Evolutionary conservation across 1,140 invertebrate species (phyloP).

Genomic region (Sycophila sp.): DNA sequence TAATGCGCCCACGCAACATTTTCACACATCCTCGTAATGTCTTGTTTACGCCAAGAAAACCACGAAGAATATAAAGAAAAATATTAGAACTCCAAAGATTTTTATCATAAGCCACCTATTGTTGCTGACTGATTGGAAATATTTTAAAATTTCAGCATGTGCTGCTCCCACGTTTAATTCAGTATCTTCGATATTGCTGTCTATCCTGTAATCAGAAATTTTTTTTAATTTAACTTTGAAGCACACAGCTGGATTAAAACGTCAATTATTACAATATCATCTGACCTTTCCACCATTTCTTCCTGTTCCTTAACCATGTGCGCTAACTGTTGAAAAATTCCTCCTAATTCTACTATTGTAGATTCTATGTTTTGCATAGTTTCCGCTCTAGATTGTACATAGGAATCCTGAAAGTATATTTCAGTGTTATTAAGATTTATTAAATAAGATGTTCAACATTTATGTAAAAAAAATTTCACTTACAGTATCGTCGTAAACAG

Average conservation of each 20-base stretch:
- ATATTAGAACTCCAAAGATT: constrained; percentile 97
- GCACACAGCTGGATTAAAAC: background rate
- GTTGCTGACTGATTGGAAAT: constrained; percentile 96
- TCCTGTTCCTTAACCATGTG: constrained; percentile 99
- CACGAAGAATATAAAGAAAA: constrained; percentile 99
- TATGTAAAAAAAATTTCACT: constrained; percentile 40
- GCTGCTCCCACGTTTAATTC: constrained; percentile 97
- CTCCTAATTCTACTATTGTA: constrained; percentile 98
- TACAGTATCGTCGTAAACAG: constrained; percentile 83
- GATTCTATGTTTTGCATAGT: constrained; percentile 99
- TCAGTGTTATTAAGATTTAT: background rate
- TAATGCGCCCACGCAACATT: too few species aligned
- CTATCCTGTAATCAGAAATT: constrained; percentile 78
- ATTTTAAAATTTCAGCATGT: constrained; percentile 96
- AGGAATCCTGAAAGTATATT: constrained; percentile 75
- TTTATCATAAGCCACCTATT: constrained; percentile 99
- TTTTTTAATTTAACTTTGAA: too few species aligned
- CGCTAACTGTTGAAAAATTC: constrained; percentile 97
- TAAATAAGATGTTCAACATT: background rate
- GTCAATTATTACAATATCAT: background rate
- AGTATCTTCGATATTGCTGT: constrained; percentile 95
- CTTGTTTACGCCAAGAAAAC: constrained; percentile 84
- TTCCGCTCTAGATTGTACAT: constrained; percentile 91
- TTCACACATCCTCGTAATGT: background rate
- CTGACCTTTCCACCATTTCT: constrained; percentile 92